Conservation (phyloP, 2,113 vertebrate genomes). For the Heterotilapia buettikoferi region DNA sequence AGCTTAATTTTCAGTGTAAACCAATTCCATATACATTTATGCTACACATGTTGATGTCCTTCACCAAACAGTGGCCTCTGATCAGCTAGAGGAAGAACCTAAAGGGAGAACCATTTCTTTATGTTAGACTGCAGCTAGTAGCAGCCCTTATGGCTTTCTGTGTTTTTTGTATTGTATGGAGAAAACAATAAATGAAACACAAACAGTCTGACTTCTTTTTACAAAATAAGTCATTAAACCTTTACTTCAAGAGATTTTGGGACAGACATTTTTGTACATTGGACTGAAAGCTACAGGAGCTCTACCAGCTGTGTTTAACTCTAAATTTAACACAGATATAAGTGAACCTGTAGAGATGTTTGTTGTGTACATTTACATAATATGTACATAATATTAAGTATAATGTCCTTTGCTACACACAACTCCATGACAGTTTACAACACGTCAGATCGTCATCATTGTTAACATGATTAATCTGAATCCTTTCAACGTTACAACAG, state of each 20-base stretch:
- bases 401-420: neutral
- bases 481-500: neutral
- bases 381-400: neutral
- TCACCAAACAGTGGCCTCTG: neutral
- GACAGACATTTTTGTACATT: neutral
- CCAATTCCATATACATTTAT: neutral
- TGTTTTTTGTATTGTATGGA: neutral
- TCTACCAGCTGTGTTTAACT: neutral
- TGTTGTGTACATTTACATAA: neutral
- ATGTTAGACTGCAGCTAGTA: neutral
- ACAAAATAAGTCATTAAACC: neutral
- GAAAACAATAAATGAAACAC: neutral
- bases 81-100: neutral
- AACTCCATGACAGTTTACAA: neutral
- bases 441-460: fast-evolving
- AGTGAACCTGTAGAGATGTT: neutral
- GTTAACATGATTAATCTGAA: neutral
- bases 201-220: neutral
- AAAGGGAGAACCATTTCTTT: neutral
- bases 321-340: neutral
- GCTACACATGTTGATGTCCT: neutral
- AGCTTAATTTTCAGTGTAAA: neutral
- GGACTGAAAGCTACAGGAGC: neutral
- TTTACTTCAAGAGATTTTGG: neutral
- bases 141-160: fast-evolving